Conservation (phyloP, 2,113 vertebrate genomes). For the Channa argus region DNA sequence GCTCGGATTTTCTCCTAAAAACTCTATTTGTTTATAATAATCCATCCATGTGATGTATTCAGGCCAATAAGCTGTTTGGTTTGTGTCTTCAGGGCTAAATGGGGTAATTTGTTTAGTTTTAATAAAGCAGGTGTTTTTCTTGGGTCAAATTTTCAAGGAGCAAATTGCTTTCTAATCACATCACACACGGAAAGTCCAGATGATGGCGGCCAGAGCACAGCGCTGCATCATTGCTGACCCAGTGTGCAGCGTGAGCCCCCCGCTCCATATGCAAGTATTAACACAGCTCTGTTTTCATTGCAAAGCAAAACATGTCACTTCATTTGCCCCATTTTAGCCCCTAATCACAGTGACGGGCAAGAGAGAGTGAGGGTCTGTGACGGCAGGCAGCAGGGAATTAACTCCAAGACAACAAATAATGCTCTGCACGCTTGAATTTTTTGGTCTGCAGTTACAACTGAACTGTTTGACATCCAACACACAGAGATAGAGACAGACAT, state of each 20-base stretch:
- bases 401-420: slow-evolving; percentile 21
- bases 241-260: slow-evolving; percentile 18
- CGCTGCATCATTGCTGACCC: slow-evolving; percentile 51
- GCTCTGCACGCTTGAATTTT: not conserved
- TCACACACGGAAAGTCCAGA: slow-evolving; percentile 74
- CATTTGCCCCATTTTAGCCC: slow-evolving; percentile 70
- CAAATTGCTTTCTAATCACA: slow-evolving; percentile 81
- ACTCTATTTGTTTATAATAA: slow-evolving; percentile 60
- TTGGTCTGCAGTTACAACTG: slow-evolving; percentile 14
- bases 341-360: slow-evolving; percentile 62
- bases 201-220: slow-evolving; percentile 45
- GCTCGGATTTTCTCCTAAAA: slow-evolving; percentile 37
- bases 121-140: slow-evolving; percentile 83
- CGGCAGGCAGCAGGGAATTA: slow-evolving; percentile 20
- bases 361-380: slow-evolving; percentile 18
- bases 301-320: slow-evolving; percentile 78
- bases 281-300: slow-evolving; percentile 75
- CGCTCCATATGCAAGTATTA: slow-evolving; percentile 53
- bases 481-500: slow-evolving; percentile 23
- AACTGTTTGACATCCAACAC: slow-evolving; percentile 50
- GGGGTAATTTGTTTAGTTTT: slow-evolving; percentile 82
- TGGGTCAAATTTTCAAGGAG: slow-evolving; percentile 73
- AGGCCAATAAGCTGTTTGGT: slow-evolving; percentile 11
- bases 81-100: slow-evolving; percentile 62
- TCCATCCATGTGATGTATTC: slow-evolving; percentile 59